Base-by-base conservation (phyloP, 2,113 vertebrate genomes). In the Scalopus aquaticus region DNA sequence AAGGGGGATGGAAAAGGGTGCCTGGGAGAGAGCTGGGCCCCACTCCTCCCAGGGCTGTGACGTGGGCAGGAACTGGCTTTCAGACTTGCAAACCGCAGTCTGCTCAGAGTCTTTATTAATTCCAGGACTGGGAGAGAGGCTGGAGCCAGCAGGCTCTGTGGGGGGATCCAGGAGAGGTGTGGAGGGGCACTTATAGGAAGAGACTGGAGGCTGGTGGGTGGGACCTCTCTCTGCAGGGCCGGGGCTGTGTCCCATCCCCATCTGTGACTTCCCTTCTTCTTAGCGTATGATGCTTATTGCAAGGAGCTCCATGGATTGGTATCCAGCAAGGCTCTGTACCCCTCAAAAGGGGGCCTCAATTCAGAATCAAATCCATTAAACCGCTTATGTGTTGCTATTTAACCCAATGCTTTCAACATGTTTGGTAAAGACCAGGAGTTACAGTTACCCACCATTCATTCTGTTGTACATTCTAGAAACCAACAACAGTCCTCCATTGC, bases 61-160 rank as follows among this genome's bases (percentile, higher is more conserved):
- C 94, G 95, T 92, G 78, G 91, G 95, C 95, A 96, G 96, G 96
- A 96, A 95, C 95, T 26, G 3, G 83, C 89, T 96, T 81, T 93
- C 94, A 96, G 97, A 94, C 91, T 93, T 64, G 49, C 74, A 97
- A 97, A 97, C 97, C 95, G 64, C 96, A 97, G 93, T 91, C 89
- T 93, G 90, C 70, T 86, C 32, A 3, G 82, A 90, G 89, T 77
- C 62, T 91, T 97, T 96, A 97, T 97, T 97, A 94, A 92, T 96
- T 97, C 95, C 96, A 97, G 97, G 91, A 95, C 49, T 7, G 13
- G 74, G 91, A 90, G 35, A 51, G 56, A 79, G 80, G 49, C 77
- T 28, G 46, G 73, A 93, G 91, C 96, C 96, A 97, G 96, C 9
- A 1, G 69, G 37, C 37, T 42, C 69, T 28, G 46, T 26, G 62